Evolutionary conservation across 2,797 vertebrate species (phyloP), one percentile per base, ranked within the genome.

Genomic region (Triplophysa bombifrons): DNA sequence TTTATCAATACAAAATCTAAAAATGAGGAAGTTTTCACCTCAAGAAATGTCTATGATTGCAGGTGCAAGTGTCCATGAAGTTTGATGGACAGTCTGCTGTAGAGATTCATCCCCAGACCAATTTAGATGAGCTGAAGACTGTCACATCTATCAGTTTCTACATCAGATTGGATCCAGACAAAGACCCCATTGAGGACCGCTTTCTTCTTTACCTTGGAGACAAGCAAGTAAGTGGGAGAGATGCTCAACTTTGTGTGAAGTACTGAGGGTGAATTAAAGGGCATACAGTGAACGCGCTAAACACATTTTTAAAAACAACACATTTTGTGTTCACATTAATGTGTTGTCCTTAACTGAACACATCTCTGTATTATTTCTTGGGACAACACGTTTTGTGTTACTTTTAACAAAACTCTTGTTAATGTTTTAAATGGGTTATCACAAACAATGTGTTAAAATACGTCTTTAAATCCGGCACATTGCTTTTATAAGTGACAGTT

Each of bases 41-140:
- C 12, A 48, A 48, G 46, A 14, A 13, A 27, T 69, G 27, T 78
- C 7, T 53, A 20, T 66, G 19, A 41, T 30, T 25, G 22, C 86
- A 99, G 98, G 95, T 98, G 84, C 97, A 99, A 90, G 96, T 99
- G 67, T 99, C 98, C 25, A 98, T 99, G 97, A 97, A 93, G 90
- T 99, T 99, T 87, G 94, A 94, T 41, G 96, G 98, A 14, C 94
- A 95, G 73, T 97, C 98, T 2, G 94, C 95, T 0, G 96, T 99
- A 44, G 94, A 98, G 90, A 93, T 99, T 75, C 94, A 96, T 78
- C 94, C 96, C 53, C 96, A 93, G 88, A 87, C 92, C 74, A 95
- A 92, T 3, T 38, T 96, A 78, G 96, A 97, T 19, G 96, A 98
- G 60, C 89, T 99, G 81, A 98, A 96, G 87, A 92, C 96, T 2